These are phyloP conservation scores for Bufotes viridis DNA, from an alignment of 2,797 vertebrate species.

Conservation along the genomic window DNA sequence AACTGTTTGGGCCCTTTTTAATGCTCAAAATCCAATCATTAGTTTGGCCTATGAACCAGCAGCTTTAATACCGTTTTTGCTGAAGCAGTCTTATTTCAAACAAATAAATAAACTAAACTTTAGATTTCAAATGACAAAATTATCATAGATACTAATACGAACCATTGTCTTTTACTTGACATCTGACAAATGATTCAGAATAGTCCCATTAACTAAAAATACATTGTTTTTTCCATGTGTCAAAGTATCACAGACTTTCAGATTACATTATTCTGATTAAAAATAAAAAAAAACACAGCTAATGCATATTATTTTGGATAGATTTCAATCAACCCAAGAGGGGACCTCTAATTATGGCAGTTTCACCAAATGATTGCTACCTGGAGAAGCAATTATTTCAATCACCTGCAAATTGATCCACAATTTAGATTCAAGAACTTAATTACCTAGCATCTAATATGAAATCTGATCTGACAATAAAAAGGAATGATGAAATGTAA, in stretches of 20 bases:
- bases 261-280: slow-evolving; percentile 27
- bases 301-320: slow-evolving; percentile 58
- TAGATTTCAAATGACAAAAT: background rate
- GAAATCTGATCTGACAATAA: slow-evolving; percentile 51
- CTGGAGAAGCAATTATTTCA: slow-evolving; percentile 74
- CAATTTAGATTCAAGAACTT: slow-evolving; percentile 75
- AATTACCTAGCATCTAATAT: slow-evolving; percentile 68
- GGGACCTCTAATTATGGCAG: slow-evolving; percentile 72
- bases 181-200: background rate
- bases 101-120: background rate
- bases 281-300: slow-evolving; percentile 5
- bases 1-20: too few species aligned
- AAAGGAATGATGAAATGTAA: slow-evolving; percentile 7
- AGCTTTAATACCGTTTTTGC: too few species aligned
- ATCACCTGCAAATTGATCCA: slow-evolving; percentile 72
- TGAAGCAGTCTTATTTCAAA: background rate
- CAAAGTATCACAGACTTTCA: background rate
- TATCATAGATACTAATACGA: background rate
- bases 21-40: too few species aligned
- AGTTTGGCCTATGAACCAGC: too few species aligned
- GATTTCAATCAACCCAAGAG: slow-evolving; percentile 71
- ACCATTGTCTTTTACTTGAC: background rate
- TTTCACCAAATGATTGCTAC: slow-evolving; percentile 71
- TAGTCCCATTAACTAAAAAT: background rate
- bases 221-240: slow-evolving; percentile 6